Percentiles rank a stretch among this genome's conserved stretches.
These are phyloP conservation scores for Hydrozoanthus gracilis DNA, from an alignment of 92 coral and sea anemone genomes.

Conservation along the genomic window DNA sequence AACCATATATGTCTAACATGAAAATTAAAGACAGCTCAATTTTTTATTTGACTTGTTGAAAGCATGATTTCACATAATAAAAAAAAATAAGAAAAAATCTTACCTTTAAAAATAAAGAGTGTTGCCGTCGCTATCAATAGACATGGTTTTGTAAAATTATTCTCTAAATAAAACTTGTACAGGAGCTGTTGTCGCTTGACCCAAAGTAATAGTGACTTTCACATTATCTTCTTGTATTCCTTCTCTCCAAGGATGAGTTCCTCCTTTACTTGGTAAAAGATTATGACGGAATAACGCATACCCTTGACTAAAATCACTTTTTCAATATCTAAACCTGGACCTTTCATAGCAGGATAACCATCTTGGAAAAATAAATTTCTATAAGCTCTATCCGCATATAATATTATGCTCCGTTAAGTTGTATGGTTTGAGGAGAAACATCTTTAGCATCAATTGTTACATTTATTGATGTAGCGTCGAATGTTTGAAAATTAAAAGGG, in stretches of 20 bases:
- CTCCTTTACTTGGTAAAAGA: slow-evolving; percentile 53
- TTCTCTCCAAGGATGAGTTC: slow-evolving; percentile 12
- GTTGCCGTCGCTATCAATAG: too few relatives aligned
- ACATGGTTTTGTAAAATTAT: too few relatives aligned
- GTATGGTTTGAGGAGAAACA: neutral
- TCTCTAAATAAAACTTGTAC: too few relatives aligned
- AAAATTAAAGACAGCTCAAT: neutral
- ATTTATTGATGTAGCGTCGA: neutral
- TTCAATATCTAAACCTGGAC: slow-evolving; percentile 43
- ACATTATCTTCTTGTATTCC: slow-evolving; percentile 43
- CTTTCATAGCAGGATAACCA: slow-evolving; percentile 5
- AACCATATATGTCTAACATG: neutral
- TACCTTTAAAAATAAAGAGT: too few relatives aligned
- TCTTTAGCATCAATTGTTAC: slow-evolving; percentile 36
- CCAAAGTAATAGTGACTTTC: neutral
- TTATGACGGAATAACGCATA: slow-evolving; percentile 42
- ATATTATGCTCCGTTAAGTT: slow-evolving; percentile 13
- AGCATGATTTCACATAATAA: too few relatives aligned
- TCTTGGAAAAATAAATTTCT: slow-evolving; percentile 22
- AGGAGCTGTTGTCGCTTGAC: too few relatives aligned
- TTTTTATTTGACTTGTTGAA: neutral
- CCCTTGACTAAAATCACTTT: slow-evolving; percentile 42
- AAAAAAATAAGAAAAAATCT: too few relatives aligned
- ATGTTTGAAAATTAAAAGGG: slow-evolving; percentile 56
- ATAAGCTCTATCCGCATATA: slow-evolving; percentile 32